A percentile compares a stretch with the other conserved stretches of the same genome.
phyloP scores from a whole-genome alignment of 2,113 vertebrate genomes.

The Dipodomys merriami region DNA sequence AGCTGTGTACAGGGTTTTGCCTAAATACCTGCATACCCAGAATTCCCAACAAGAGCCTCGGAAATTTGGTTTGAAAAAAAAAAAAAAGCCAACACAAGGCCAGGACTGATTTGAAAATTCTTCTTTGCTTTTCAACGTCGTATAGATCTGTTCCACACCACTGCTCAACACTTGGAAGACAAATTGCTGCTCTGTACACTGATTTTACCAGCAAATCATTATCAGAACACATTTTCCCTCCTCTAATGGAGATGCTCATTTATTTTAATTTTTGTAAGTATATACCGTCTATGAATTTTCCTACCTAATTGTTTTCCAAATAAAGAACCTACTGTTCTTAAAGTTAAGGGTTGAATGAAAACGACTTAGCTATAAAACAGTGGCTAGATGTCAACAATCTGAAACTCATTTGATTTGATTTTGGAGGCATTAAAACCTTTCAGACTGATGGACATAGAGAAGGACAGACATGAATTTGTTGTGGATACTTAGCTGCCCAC shows the following conservation, averaged over 20 bases:
- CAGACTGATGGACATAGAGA: background rate
- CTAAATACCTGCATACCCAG: background rate
- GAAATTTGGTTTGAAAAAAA: background rate
- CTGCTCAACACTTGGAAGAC: constrained; percentile 36
- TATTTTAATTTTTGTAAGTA: constrained; percentile 88
- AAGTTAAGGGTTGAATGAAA: background rate
- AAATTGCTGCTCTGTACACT: constrained; percentile 72
- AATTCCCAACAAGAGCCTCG: background rate
- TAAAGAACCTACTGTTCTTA: background rate
- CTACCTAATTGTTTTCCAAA: background rate
- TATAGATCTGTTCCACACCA: constrained; percentile 62
- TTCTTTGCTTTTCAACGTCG: constrained; percentile 28
- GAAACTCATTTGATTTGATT: background rate
- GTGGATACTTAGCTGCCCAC: background rate
- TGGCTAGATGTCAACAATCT: background rate
- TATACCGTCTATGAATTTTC: background rate
- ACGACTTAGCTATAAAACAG: background rate
- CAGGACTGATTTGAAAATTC: background rate
- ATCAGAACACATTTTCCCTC: constrained; percentile 83
- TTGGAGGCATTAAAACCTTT: background rate
- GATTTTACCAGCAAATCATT: constrained; percentile 83
- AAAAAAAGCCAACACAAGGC: constrained; percentile 5
- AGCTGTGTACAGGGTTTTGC: background rate
- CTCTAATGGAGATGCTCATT: constrained; percentile 81
- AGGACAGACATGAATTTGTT: background rate